Evolutionary conservation across 1,140 invertebrate genomes (phyloP), one percentile per base, ranked within the genome.

Genomic region (Whitmania pigra): DNA sequence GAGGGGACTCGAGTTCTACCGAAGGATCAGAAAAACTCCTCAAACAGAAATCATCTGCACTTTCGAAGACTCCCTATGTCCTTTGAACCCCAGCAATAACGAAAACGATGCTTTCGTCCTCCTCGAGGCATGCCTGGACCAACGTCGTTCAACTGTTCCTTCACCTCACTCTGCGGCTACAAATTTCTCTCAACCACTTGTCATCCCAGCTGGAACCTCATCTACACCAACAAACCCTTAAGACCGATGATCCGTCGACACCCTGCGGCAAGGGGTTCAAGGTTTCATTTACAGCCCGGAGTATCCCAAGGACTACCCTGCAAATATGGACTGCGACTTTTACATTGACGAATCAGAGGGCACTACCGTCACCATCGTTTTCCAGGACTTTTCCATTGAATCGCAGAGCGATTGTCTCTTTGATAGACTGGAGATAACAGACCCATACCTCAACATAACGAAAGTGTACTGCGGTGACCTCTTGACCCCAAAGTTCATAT

Each of bases 391-490:
- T 49, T n/a, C n/a, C 53, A 31, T 70, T 40, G 69, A 70, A 25
- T 49, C 69, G 2, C 31, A 70, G 29, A 70, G 49, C 25, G 69
- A 70, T 22, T 70, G 69, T 31, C 69, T 70, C 18, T 53, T 49
- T 15, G 69, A 70, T 22, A 70, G 69, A 18, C 69, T 70, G 20
- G 43, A 70, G 69, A 70, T 70, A 53, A 20, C n/a, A 18, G 69
- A 70, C 53, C 31, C 49, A 0, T 36, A 22, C 20, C 22, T 22
- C 5, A 53, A 53, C 43, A 70, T 20, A n/a, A 70, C 69, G 69
- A 40, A 53, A 25, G 25, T 70, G 17, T 70, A 70, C 69, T 70
- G 69, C 53, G 69, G 69, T 27, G 29, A 53, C 53, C 27, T 49
- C 18, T 18, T n/a, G 22, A 43, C 69, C 25, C 69, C 69, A 27